These are phyloP conservation scores for Seriola quinqueradiata DNA, from an alignment of 2,113 vertebrate genomes.

Conservation along the genomic window DNA sequence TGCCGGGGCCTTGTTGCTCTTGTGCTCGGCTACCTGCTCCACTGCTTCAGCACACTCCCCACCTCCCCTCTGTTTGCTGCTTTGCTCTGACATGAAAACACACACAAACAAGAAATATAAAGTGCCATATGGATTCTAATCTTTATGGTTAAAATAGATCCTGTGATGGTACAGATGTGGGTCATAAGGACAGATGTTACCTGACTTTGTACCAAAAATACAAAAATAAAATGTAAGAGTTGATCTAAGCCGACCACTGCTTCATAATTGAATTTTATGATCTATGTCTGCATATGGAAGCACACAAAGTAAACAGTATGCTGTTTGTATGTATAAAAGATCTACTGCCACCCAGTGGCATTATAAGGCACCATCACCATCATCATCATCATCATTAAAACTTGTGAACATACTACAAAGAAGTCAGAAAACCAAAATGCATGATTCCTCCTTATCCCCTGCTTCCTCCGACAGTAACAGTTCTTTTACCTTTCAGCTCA, in stretches of 20 bases:
- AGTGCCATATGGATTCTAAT: neutral
- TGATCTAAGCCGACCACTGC: neutral
- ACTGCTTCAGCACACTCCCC: neutral
- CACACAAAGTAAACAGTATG: neutral
- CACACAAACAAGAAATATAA: neutral
- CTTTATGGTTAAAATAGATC: neutral
- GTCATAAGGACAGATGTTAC: neutral
- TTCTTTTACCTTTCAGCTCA: constrained; percentile 62
- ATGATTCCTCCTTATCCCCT: neutral
- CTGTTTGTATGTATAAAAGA: neutral
- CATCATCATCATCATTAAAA: neutral
- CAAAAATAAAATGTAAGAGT: neutral
- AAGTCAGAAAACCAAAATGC: neutral
- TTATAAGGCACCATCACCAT: neutral
- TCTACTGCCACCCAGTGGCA: constrained; percentile 70
- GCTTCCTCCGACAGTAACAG: neutral
- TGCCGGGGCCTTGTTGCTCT: constrained; percentile 13
- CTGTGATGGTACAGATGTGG: neutral
- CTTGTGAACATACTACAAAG: neutral
- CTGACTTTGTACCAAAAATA: neutral
- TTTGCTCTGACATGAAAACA: constrained; percentile 39
- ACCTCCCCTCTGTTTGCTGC: constrained; percentile 3
- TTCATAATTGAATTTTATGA: no score
- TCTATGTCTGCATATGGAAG: neutral
- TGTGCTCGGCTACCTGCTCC: constrained; percentile 11